These are phyloP conservation scores for Calidris pugnax DNA, from an alignment of 2,113 vertebrate species.

Conservation along the genomic window DNA sequence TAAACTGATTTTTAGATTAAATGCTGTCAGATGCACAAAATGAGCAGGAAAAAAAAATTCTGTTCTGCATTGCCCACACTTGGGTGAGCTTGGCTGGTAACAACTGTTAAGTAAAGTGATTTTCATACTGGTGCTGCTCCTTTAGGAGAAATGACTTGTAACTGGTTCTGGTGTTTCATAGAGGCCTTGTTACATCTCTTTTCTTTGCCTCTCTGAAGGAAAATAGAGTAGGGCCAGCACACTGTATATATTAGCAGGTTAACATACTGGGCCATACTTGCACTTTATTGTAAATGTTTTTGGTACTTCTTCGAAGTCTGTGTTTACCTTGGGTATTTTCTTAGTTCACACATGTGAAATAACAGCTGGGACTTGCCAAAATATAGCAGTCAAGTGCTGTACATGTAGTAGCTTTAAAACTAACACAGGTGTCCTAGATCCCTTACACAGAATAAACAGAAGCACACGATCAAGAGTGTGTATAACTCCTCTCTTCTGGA, in stretches of 20 bases:
- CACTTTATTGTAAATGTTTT: slow-evolving; percentile 71
- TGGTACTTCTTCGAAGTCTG: slow-evolving; percentile 61
- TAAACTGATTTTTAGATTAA: slow-evolving; percentile 28
- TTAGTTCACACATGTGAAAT: slow-evolving; percentile 72
- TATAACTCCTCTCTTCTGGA: slow-evolving; percentile 42
- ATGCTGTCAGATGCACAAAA: slow-evolving; percentile 38
- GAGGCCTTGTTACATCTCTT: background rate
- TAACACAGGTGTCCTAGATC: slow-evolving; percentile 72
- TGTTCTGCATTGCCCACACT: background rate
- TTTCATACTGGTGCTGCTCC: background rate
- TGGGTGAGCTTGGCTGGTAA: background rate
- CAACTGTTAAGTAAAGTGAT: background rate
- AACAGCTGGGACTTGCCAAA: slow-evolving; percentile 71
- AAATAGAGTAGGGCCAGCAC: slow-evolving; percentile 19
- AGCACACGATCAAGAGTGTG: slow-evolving; percentile 62
- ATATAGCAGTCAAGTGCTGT: slow-evolving; percentile 51
- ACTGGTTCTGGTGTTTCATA: background rate
- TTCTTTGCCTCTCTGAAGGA: background rate
- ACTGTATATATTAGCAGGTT: slow-evolving; percentile 52
- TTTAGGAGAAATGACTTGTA: background rate
- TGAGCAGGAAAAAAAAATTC: background rate
- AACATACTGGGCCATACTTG: slow-evolving; percentile 54
- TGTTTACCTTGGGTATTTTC: slow-evolving; percentile 72
- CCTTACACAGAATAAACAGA: slow-evolving; percentile 61
- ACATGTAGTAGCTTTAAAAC: slow-evolving; percentile 67